These are phyloP conservation scores for Lipotes vexillifer DNA, from an alignment of 2,113 vertebrate genomes.

Conservation along the genomic window DNA sequence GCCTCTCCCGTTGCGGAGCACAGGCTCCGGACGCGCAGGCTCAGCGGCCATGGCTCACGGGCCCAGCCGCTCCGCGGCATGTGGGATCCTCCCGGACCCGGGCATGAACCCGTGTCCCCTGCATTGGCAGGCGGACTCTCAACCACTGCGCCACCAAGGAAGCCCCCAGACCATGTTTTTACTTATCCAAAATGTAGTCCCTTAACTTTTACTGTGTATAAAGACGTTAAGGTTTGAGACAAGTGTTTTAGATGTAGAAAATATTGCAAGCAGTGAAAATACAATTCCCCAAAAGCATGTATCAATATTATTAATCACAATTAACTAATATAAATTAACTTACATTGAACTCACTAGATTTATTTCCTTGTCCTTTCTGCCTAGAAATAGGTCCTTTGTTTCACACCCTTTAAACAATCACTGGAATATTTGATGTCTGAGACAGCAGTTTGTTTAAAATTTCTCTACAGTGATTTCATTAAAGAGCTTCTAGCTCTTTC, in stretches of 20 bases:
- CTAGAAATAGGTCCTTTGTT: background rate
- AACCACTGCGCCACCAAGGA: too few relatives aligned
- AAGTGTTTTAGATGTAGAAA: background rate
- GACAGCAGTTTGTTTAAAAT: background rate
- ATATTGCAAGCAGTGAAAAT: background rate
- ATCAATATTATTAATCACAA: background rate
- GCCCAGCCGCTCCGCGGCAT: too few relatives aligned
- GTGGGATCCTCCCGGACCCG: too few relatives aligned
- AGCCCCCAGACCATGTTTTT: background rate
- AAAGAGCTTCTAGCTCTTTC: background rate
- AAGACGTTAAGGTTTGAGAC: background rate
- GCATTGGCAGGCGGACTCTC: too few relatives aligned
- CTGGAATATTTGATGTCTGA: background rate
- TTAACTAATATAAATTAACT: background rate
- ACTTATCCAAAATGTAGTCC: background rate
- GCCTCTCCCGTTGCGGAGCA: too few relatives aligned
- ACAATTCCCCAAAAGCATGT: background rate
- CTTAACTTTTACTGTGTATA: background rate
- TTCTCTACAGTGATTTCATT: background rate
- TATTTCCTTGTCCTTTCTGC: background rate
- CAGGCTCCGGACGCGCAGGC: too few relatives aligned
- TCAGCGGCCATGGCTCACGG: too few relatives aligned
- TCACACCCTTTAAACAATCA: background rate
- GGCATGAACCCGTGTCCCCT: too few relatives aligned
- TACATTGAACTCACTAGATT: background rate